Conservation (phyloP, 30 jellyfish, hydroid and myxozoan genomes). For the Turritopsis rubra region DNA sequence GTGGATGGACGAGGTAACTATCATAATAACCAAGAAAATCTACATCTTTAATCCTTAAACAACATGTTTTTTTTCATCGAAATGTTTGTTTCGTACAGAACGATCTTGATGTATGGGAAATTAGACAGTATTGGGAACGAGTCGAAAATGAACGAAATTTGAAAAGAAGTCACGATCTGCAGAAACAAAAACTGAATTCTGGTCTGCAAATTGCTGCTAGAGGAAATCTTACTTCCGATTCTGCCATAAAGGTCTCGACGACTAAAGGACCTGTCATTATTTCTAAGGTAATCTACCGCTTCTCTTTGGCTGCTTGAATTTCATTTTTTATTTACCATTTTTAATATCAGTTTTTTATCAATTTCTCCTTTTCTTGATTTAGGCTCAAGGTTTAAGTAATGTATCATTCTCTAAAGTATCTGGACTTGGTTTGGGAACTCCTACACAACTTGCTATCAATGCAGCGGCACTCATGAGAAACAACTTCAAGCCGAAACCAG, state of each 20-base stretch:
- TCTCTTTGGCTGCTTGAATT: background rate
- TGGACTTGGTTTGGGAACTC: background rate
- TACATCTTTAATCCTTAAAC: background rate
- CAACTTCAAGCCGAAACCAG: background rate
- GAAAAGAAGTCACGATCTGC: slow-evolving; percentile 35
- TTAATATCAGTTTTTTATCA: background rate
- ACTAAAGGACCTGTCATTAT: background rate
- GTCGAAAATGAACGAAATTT: slow-evolving; percentile 77
- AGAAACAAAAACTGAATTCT: background rate
- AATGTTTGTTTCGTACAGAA: no score
- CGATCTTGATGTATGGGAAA: slow-evolving; percentile 83
- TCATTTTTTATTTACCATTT: background rate
- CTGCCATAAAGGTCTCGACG: background rate
- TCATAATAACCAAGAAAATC: no score
- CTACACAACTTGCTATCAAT: background rate
- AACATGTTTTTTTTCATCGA: background rate
- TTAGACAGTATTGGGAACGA: slow-evolving; percentile 94
- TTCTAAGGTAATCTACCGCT: background rate
- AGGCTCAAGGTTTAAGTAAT: background rate
- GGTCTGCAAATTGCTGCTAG: background rate
- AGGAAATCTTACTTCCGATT: background rate
- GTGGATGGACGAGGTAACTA: slow-evolving; percentile 81
- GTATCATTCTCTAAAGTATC: background rate
- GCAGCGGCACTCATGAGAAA: background rate
- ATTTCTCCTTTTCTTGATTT: background rate